phyloP scores from a whole-genome alignment of 2,113 vertebrate species.

The Turdus rufiventris region DNA sequence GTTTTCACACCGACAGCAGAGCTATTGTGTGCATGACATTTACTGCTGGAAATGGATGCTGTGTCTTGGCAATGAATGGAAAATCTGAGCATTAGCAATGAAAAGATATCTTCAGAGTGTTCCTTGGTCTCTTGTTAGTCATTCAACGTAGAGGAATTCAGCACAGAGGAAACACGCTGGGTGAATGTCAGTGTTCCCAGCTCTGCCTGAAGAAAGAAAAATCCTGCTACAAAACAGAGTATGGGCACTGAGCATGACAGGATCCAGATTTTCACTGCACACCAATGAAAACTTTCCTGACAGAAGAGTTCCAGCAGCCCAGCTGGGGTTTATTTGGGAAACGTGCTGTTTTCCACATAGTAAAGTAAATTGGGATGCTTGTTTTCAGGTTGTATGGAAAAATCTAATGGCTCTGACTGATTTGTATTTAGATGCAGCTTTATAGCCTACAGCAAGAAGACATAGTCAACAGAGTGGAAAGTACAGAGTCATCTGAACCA shows the following conservation, averaged over 20 bases:
- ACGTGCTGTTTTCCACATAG: neutral
- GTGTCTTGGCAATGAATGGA: conserved; percentile 38
- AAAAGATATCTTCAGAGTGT: conserved; percentile 56
- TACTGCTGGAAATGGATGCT: conserved; percentile 62
- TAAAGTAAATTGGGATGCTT: neutral
- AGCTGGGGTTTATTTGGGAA: neutral
- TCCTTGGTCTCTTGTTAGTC: conserved; percentile 42
- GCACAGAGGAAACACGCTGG: conserved; percentile 8
- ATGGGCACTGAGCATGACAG: neutral
- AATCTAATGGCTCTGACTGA: neutral
- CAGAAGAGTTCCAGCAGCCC: neutral
- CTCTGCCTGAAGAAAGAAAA: neutral
- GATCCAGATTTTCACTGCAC: neutral
- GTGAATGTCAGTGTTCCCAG: conserved; percentile 28
- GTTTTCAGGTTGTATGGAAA: neutral
- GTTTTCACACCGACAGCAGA: conserved; percentile 64
- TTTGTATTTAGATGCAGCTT: neutral
- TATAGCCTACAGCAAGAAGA: neutral
- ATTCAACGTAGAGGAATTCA: conserved; percentile 1
- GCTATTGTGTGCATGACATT: conserved; percentile 71
- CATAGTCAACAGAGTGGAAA: neutral
- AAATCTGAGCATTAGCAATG: conserved; percentile 35
- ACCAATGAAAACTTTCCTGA: neutral
- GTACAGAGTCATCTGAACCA: neutral
- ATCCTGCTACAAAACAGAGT: neutral